Conservation (phyloP, 2,888 invertebrate species). For the Nesidiocoris tenuis region DNA sequence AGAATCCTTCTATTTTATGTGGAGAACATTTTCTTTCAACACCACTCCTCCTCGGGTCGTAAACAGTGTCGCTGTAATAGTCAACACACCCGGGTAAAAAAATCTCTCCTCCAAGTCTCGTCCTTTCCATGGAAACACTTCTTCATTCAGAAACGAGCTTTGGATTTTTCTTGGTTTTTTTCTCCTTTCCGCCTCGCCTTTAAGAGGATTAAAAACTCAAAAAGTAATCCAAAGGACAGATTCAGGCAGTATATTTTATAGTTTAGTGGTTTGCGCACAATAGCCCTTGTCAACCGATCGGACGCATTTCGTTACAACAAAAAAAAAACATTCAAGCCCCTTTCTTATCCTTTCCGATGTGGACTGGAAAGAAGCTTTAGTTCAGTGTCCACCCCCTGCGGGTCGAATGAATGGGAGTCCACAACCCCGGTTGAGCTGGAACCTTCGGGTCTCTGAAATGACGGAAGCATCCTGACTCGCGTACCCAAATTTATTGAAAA, state of each 20-base stretch:
- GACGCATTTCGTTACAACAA: constrained; percentile 27
- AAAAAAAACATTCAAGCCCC: constrained; percentile 26
- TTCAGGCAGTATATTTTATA: constrained; percentile 35
- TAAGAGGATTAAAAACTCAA: constrained; percentile 37
- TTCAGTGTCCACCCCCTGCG: constrained; percentile 6
- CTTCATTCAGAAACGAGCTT: constrained; percentile 2
- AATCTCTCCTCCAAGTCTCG: background rate
- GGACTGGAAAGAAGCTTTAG: background rate
- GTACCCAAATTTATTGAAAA: background rate
- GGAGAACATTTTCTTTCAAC: constrained; percentile 14
- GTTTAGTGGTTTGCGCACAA: constrained; percentile 40
- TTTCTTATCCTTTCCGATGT: constrained; percentile 3
- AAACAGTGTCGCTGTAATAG: constrained; percentile 23
- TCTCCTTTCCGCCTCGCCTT: background rate
- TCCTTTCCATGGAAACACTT: constrained; percentile 2
- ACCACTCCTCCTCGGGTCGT: constrained; percentile 18
- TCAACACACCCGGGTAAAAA: constrained; percentile 10
- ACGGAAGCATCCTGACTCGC: background rate
- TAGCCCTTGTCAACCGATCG: constrained; percentile 37
- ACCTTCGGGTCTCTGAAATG: background rate
- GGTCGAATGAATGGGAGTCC: background rate
- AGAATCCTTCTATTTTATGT: constrained; percentile 1
- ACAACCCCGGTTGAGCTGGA: background rate
- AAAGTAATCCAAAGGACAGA: constrained; percentile 34
- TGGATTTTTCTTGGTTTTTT: background rate